Evolutionary conservation across 2,888 invertebrate genomes (phyloP).

Genomic region (Nomada hirtipes): DNA sequence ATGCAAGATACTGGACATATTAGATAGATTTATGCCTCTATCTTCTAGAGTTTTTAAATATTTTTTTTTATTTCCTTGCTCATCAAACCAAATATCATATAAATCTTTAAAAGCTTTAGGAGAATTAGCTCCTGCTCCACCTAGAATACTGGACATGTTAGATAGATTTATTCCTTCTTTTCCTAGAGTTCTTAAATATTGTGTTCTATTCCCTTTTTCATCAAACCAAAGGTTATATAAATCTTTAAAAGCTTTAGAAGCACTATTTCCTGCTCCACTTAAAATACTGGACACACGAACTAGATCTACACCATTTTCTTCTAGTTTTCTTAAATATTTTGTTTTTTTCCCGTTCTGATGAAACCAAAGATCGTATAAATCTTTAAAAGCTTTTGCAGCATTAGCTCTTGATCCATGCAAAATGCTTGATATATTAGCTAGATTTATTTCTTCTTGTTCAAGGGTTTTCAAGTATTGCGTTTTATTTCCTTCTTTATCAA

Average conservation of each 20-base stretch:
- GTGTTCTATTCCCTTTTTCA: slow-evolving; percentile 51
- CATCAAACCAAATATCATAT: slow-evolving; percentile 72
- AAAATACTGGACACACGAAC: slow-evolving; percentile 68
- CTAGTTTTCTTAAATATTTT: not conserved
- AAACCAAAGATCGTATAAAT: slow-evolving; percentile 75
- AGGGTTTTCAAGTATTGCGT: slow-evolving; percentile 42
- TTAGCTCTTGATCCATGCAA: slow-evolving; percentile 44
- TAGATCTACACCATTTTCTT: slow-evolving; percentile 46
- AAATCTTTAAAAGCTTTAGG: slow-evolving; percentile 73
- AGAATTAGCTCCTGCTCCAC: slow-evolving; percentile 58
- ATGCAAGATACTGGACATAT: not conserved
- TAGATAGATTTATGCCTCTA: no score
- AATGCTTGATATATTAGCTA: slow-evolving; percentile 66
- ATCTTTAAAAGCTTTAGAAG: slow-evolving; percentile 70
- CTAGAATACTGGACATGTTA: slow-evolving; percentile 57
- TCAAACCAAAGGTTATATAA: slow-evolving; percentile 73
- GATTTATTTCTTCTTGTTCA: slow-evolving; percentile 40
- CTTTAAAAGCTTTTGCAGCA: slow-evolving; percentile 59
- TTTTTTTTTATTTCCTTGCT: slow-evolving; percentile 39
- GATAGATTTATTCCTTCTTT: slow-evolving; percentile 37
- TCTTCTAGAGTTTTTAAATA: not conserved
- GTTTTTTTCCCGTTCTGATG: not conserved
- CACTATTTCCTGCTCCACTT: slow-evolving; percentile 57
- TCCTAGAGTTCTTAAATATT: slow-evolving; percentile 43
- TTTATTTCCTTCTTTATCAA: not conserved